These are phyloP conservation scores for Bombus superbus DNA, from an alignment of 1,140 invertebrate species.

Conservation along the genomic window DNA sequence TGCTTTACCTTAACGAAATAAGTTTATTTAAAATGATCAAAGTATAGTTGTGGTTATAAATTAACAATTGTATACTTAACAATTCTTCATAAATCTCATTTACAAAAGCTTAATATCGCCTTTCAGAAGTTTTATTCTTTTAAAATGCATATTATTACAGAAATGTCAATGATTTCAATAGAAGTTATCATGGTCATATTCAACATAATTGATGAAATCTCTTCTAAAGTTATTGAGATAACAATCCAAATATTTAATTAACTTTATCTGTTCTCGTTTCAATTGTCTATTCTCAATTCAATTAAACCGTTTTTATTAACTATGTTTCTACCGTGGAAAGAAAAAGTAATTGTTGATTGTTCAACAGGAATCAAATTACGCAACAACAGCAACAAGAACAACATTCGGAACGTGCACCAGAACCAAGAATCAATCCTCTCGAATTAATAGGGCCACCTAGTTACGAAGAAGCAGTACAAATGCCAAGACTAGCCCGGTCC, in stretches of 20 bases:
- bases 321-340: fast-evolving
- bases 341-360: not conserved
- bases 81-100: not conserved
- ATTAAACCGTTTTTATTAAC: not conserved
- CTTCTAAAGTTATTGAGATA: not conserved
- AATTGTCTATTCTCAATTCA: not conserved
- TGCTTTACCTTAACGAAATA: constrained; percentile 10
- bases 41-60: no score
- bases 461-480: constrained; percentile 89
- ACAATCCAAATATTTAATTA: not conserved
- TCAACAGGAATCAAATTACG: constrained; percentile 78
- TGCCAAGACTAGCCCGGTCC: constrained; percentile 84
- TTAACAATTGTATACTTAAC: not conserved
- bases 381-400: constrained; percentile 80
- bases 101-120: not conserved
- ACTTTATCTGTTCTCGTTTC: not conserved
- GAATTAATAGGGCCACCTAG: constrained; percentile 87
- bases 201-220: not conserved
- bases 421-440: constrained; percentile 84
- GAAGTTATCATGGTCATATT: not conserved
- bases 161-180: not conserved
- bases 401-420: constrained; percentile 76
- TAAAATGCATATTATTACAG: not conserved
- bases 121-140: not conserved
- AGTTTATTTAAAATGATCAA: not conserved